A percentile compares a stretch with the other conserved stretches of the same genome.
These are phyloP conservation scores for Periparus ater DNA, from an alignment of 2,797 vertebrate species.

Conservation along the genomic window DNA sequence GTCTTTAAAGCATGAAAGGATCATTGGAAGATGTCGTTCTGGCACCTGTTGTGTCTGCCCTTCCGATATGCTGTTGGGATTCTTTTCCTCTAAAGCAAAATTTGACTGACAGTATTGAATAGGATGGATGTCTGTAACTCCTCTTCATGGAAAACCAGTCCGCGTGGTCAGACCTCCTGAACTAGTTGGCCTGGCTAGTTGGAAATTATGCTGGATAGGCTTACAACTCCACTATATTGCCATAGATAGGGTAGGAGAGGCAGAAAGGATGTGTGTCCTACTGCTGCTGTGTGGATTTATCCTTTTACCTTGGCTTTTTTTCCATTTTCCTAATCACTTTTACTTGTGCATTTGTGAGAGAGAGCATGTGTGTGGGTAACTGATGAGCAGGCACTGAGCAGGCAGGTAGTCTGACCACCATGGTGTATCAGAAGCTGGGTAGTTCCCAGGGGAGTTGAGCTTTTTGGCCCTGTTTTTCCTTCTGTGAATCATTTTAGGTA, in stretches of 20 bases:
- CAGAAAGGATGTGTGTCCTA: not conserved
- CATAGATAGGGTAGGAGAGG: not conserved
- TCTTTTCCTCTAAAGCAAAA: not conserved
- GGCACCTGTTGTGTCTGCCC: not conserved
- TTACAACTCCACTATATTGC: not conserved
- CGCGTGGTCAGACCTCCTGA: not conserved
- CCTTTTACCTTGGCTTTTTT: not conserved
- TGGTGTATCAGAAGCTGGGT: accelerated
- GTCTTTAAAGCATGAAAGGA: not conserved
- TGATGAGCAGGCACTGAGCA: not conserved
- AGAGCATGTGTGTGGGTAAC: accelerated
- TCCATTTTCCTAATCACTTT: not conserved
- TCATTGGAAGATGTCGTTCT: not conserved
- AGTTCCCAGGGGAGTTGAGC: not conserved
- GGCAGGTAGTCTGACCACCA: not conserved
- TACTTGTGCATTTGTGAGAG: not conserved
- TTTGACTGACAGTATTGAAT: not conserved
- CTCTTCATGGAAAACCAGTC: not conserved
- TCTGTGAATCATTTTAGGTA: not conserved
- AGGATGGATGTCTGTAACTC: not conserved
- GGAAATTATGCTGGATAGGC: not conserved
- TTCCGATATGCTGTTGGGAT: not conserved
- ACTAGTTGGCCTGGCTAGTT: not conserved
- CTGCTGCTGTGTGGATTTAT: not conserved
- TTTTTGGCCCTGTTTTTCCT: not conserved